These are phyloP conservation scores for Lissonota sp. DNA, from an alignment of 2,888 invertebrate species.

Conservation along the genomic window DNA sequence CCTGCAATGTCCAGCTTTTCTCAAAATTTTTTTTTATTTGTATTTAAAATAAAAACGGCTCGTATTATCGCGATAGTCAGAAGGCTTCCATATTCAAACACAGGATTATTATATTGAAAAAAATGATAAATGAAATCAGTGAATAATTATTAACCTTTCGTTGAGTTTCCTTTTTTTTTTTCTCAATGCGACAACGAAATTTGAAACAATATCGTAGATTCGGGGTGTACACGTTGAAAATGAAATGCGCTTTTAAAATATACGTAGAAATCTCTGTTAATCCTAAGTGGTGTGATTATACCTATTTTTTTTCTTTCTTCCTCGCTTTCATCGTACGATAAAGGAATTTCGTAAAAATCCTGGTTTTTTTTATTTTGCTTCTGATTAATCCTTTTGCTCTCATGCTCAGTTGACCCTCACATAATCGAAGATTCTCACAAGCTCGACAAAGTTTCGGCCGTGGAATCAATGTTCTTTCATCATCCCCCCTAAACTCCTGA, in stretches of 20 bases:
- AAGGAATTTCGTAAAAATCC: not conserved
- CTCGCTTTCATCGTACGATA: not conserved
- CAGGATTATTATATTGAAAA: constrained; percentile 32
- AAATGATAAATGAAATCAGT: constrained; percentile 39
- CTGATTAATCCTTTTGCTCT: constrained; percentile 38
- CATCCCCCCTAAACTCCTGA: constrained; percentile 1
- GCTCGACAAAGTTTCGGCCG: constrained; percentile 68
- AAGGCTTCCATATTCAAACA: constrained; percentile 68
- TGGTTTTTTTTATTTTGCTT: constrained; percentile 23
- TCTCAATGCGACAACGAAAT: not conserved
- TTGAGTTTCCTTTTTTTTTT: not conserved
- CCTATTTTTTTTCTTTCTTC: constrained; percentile 3
- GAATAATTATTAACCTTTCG: constrained; percentile 16
- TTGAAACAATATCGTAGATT: constrained; percentile 15
- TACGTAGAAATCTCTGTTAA: constrained; percentile 52
- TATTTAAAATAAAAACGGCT: constrained; percentile 61
- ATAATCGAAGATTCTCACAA: constrained; percentile 1
- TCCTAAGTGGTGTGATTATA: constrained; percentile 36
- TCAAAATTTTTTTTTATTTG: constrained; percentile 60
- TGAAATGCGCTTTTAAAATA: constrained; percentile 56
- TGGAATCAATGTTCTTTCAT: constrained; percentile 63
- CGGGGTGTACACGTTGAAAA: constrained; percentile 20
- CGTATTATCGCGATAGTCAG: constrained; percentile 69
- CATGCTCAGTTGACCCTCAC: constrained; percentile 46
- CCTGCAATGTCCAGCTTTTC: constrained; percentile 32